phyloP scores from a whole-genome alignment of 2,797 vertebrate species.

The Pangasius mekongensis region DNA sequence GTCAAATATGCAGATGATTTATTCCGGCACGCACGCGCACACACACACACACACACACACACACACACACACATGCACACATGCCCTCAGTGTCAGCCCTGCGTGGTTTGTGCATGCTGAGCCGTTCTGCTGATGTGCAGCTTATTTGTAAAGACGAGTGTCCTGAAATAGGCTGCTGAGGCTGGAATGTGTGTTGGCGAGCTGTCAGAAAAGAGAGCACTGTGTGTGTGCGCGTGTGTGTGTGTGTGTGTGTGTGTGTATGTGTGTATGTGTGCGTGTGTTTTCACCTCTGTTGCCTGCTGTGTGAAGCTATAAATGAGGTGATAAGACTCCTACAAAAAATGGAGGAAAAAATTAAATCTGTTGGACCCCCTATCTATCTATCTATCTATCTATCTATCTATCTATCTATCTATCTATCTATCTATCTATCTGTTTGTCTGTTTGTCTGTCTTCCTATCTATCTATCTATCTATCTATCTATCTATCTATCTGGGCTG shows the following conservation, averaged over 20 bases:
- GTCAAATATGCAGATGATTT: slow-evolving; percentile 25
- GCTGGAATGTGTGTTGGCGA: slow-evolving; percentile 34
- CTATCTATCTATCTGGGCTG: neutral
- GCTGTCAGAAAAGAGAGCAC: slow-evolving; percentile 15
- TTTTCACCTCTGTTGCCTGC: slow-evolving; percentile 18
- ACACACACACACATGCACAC: slow-evolving; percentile 12
- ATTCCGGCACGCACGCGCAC: neutral
- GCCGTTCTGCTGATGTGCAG: slow-evolving; percentile 69
- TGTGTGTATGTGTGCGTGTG: neutral
- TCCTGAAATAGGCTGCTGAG: slow-evolving; percentile 69
- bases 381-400: neutral
- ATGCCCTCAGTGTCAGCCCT: slow-evolving; percentile 17
- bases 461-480: no score
- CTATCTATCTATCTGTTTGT: neutral
- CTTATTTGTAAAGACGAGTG: slow-evolving; percentile 64
- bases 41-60: neutral
- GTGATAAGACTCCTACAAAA: neutral
- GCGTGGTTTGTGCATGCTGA: slow-evolving; percentile 17
- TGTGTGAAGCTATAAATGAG: neutral
- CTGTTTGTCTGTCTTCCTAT: neutral
- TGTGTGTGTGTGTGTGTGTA: neutral
- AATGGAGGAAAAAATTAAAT: neutral
- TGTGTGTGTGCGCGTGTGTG: slow-evolving; percentile 4
- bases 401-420: no score
- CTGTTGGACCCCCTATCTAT: neutral